phyloP scores from a whole-genome alignment of 2,888 invertebrate species.

The Drosophila emarginata region DNA sequence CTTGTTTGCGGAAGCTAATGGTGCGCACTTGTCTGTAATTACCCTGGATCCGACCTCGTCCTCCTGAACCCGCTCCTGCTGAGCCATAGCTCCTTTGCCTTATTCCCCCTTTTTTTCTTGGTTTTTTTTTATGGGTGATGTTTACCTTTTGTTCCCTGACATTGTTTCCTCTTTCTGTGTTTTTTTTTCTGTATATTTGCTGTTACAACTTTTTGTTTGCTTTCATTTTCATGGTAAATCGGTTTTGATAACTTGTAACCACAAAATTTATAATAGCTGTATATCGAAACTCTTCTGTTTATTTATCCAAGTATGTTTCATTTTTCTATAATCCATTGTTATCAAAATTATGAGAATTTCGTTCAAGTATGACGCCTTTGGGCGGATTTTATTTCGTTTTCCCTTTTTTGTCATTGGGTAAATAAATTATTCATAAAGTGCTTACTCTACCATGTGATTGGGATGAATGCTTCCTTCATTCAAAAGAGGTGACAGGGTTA shows the following conservation, averaged over 20 bases:
- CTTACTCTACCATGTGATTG: neutral
- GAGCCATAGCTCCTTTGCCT: neutral
- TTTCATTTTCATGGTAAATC: conserved; percentile 64
- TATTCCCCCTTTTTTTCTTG: conserved; percentile 2
- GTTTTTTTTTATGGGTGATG: conserved; percentile 41
- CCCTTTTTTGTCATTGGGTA: conserved; percentile 30
- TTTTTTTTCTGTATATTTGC: conserved; percentile 35
- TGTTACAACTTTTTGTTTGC: conserved; percentile 68
- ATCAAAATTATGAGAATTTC: conserved; percentile 62
- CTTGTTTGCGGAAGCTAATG: conserved; percentile 74
- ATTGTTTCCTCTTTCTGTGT: conserved; percentile 58
- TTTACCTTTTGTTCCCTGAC: conserved; percentile 54
- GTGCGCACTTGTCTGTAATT: conserved; percentile 77
- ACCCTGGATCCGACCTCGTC: conserved; percentile 47
- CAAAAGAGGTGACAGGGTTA: neutral
- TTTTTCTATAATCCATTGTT: conserved; percentile 50
- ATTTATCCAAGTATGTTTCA: conserved; percentile 17
- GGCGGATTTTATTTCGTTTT: conserved; percentile 41
- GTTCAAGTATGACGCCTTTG: conserved; percentile 48
- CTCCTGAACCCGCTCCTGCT: conserved; percentile 19
- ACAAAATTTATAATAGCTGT: conserved; percentile 39
- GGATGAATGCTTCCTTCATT: neutral
- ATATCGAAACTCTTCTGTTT: conserved; percentile 32
- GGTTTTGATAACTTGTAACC: conserved; percentile 73
- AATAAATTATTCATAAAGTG: conserved; percentile 64